A percentile compares a stretch with the other conserved stretches of the same genome.
These are phyloP conservation scores for Oophaga sylvatica DNA, from an alignment of 2,797 vertebrate genomes.

Conservation along the genomic window DNA sequence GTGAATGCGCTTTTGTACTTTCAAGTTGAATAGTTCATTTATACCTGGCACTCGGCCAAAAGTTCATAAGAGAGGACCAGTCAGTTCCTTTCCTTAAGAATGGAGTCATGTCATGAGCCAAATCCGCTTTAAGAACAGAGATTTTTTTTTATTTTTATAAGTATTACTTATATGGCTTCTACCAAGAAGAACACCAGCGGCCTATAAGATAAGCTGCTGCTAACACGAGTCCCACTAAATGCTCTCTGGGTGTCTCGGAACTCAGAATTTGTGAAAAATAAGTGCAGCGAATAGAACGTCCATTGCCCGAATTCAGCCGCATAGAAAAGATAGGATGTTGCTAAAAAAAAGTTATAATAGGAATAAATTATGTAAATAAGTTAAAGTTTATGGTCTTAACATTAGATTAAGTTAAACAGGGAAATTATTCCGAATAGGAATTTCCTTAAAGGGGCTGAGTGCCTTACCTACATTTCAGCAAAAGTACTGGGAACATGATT, in stretches of 20 bases:
- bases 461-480: too few species aligned
- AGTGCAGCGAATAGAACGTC: too few species aligned
- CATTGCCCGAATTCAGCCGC: too few species aligned
- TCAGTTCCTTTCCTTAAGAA: constrained; percentile 14
- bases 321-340: too few species aligned
- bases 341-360: too few species aligned
- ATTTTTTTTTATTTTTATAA: not conserved
- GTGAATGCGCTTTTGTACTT: constrained; percentile 46
- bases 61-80: constrained; percentile 25
- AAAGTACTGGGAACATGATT: too few species aligned
- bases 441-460: too few species aligned
- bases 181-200: not conserved
- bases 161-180: not conserved
- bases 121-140: not conserved
- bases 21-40: constrained; percentile 53
- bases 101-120: not conserved
- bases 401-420: too few species aligned
- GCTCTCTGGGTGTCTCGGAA: not conserved
- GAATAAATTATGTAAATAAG: too few species aligned
- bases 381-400: too few species aligned
- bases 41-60: constrained; percentile 34
- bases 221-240: not conserved
- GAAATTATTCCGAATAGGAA: too few species aligned
- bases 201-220: not conserved
- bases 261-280: not conserved